These are phyloP conservation scores for Sycophaga agraensis DNA, from an alignment of 1,140 invertebrate genomes.

Conservation along the genomic window DNA sequence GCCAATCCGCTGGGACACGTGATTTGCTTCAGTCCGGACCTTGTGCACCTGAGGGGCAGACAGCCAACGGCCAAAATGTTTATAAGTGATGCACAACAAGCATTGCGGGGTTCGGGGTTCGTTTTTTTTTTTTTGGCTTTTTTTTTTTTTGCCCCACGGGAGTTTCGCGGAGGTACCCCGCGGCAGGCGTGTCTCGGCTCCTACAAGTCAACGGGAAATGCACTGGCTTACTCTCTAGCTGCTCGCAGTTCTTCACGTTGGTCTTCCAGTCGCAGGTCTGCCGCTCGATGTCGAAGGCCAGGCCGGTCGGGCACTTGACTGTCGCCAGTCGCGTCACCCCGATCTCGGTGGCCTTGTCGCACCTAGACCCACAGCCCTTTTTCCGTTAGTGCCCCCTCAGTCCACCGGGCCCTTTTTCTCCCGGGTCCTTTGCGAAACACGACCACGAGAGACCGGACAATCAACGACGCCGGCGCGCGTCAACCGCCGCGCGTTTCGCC, in stretches of 20 bases:
- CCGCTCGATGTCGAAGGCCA: slow-evolving; percentile 91
- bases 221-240: slow-evolving; percentile 92
- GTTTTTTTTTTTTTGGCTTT: neutral
- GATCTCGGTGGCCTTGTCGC: slow-evolving; percentile 84
- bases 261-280: slow-evolving; percentile 96
- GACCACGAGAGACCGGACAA: neutral
- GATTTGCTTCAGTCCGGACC: slow-evolving; percentile 90
- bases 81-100: neutral
- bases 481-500: neutral
- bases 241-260: slow-evolving; percentile 92
- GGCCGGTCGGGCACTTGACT: slow-evolving; percentile 83
- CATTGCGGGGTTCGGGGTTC: neutral
- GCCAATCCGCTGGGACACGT: slow-evolving; percentile 91
- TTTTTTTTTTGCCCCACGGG: too few species aligned
- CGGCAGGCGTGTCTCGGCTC: too few species aligned
- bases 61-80: slow-evolving; percentile 21
- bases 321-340: slow-evolving; percentile 81
- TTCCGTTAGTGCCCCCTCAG: too few species aligned
- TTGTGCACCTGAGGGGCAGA: slow-evolving; percentile 76
- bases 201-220: too few species aligned
- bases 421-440: too few species aligned
- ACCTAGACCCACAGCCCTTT: slow-evolving; percentile 63
- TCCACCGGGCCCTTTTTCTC: too few species aligned
- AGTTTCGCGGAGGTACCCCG: too few species aligned
- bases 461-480: neutral